These are phyloP conservation scores for Amiota minor DNA, from an alignment of 2,888 invertebrate species.

Conservation along the genomic window DNA sequence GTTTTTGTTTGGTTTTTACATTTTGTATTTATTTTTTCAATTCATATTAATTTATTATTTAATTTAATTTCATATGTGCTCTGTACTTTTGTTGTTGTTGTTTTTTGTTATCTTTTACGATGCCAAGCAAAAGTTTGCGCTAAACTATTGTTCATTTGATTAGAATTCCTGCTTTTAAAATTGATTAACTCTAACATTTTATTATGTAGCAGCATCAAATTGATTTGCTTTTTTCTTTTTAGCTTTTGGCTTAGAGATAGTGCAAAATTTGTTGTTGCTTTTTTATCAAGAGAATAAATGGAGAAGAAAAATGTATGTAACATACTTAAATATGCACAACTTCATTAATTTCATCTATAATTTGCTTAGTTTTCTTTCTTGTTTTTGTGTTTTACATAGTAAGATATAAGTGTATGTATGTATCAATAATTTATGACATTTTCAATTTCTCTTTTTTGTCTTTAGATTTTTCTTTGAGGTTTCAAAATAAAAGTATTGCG, in stretches of 20 bases:
- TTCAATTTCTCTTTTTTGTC: neutral
- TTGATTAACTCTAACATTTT: slow-evolving; percentile 23
- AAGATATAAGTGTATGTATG: neutral
- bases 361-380: neutral
- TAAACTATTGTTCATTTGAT: slow-evolving; percentile 21
- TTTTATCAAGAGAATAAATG: neutral
- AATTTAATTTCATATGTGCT: slow-evolving; percentile 7
- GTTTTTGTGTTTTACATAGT: neutral
- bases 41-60: neutral
- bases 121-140: neutral
- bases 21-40: slow-evolving; percentile 7
- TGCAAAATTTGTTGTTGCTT: neutral
- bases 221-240: neutral
- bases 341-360: neutral
- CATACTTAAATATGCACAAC: neutral
- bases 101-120: neutral
- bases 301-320: neutral
- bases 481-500: neutral
- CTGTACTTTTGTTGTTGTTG: no score
- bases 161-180: slow-evolving; percentile 12
- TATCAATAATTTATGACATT: neutral
- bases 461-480: neutral
- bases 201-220: neutral
- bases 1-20: neutral
- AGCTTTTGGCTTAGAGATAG: neutral